These are phyloP conservation scores for Ypsolopha scabrella DNA, from an alignment of 2,888 invertebrate species.

Conservation along the genomic window DNA sequence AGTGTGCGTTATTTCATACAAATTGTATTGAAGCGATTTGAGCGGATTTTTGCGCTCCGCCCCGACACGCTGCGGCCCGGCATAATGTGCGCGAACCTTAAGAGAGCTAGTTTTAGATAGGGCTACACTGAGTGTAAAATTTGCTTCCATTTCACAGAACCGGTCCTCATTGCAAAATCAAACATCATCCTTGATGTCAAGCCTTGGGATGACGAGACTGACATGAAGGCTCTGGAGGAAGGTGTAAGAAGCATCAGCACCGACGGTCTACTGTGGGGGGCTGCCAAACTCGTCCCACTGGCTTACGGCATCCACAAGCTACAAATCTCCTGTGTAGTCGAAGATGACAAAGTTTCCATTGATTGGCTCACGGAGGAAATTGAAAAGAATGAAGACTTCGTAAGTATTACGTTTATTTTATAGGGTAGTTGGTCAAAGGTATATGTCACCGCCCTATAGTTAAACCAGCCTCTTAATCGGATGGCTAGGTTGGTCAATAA, in stretches of 20 bases:
- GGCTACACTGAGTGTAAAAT: background rate
- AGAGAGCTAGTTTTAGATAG: too few species aligned
- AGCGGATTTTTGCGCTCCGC: too few species aligned
- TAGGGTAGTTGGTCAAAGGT: too few species aligned
- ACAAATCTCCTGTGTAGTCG: constrained; percentile 92
- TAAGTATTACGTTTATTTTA: constrained; percentile 43
- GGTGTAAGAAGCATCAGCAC: constrained; percentile 80
- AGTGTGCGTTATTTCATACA: too few species aligned
- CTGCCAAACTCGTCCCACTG: constrained; percentile 89
- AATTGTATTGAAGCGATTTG: too few species aligned
- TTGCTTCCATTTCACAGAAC: constrained; percentile 68
- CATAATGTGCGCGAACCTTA: too few species aligned
- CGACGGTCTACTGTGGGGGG: constrained; percentile 96
- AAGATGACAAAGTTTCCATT: constrained; percentile 95
- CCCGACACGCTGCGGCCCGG: too few species aligned
- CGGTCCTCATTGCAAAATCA: constrained; percentile 92
- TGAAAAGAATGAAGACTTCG: constrained; percentile 84
- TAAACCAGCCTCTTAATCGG: too few species aligned
- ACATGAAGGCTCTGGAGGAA: constrained; percentile 87
- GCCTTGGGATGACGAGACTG: constrained; percentile 94
- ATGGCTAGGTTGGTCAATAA: too few species aligned
- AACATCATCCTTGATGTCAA: constrained; percentile 95
- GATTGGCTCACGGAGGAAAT: constrained; percentile 91
- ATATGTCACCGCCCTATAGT: too few species aligned
- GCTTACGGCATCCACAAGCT: constrained; percentile 94